These are phyloP conservation scores for Ascidia mentula DNA, from an alignment of 23 tunicate species.

Conservation along the genomic window DNA sequence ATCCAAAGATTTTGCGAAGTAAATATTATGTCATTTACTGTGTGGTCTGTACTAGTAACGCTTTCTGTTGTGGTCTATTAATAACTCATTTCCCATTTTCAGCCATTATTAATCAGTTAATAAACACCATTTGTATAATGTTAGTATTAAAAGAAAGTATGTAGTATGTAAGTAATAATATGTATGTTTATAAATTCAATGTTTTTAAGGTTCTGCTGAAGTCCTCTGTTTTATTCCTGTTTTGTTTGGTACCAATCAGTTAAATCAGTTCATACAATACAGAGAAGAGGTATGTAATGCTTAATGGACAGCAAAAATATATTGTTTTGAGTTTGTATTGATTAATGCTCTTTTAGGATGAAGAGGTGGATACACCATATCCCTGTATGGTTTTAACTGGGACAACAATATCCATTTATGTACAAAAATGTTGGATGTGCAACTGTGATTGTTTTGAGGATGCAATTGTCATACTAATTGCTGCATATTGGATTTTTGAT, in stretches of 20 bases:
- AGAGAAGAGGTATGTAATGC: conserved; percentile 10
- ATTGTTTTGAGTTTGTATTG: not conserved
- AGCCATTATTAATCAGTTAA: not conserved
- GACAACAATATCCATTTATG: not conserved
- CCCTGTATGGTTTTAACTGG: not conserved
- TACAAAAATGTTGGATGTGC: conserved; percentile 1
- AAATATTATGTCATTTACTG: not conserved
- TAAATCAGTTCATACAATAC: conserved; percentile 5
- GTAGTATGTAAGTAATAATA: not conserved
- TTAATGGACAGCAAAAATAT: not conserved
- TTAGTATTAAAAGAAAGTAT: not conserved
- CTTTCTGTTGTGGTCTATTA: not conserved
- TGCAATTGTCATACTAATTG: not conserved
- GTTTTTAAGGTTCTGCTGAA: conserved; percentile 9
- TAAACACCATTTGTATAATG: not conserved
- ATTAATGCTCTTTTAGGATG: not conserved
- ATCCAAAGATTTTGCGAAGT: not conserved
- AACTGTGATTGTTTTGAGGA: not conserved
- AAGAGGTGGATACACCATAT: not conserved
- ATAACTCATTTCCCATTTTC: not conserved
- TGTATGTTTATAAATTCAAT: not conserved
- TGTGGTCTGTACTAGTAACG: not conserved
- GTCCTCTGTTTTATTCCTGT: no score
- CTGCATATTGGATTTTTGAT: not conserved
- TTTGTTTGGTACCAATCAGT: not conserved